Evolutionary conservation across 2,113 vertebrate species (phyloP), one percentile per base, ranked within the genome.

Genomic region (Tauraco erythrolophus): DNA sequence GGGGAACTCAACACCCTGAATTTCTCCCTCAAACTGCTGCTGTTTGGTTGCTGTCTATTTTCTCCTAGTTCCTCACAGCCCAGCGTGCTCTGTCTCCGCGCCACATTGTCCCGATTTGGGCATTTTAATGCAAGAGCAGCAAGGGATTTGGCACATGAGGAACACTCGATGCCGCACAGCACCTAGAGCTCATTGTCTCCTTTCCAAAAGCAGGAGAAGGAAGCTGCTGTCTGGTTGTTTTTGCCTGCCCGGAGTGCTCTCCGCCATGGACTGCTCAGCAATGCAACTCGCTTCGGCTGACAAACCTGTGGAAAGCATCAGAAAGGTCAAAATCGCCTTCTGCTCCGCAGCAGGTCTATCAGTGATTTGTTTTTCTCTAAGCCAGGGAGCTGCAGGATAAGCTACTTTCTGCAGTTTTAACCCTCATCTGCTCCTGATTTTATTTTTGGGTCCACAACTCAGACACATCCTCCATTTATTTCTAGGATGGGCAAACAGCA

Each of bases 111-210:
- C 37, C 1, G 0, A 68, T 72, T 71, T 53, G 31, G 53, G 62
- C 27, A 11, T n/a, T 93, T 88, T 64, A 43, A 65, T 41, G n/a
- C 35, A 72, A 83, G 15, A 91, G 68, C 72, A 74, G 50, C 1
- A 6, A 88, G 33, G 22, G 57, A 77, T 71, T 75, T 81, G 61
- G 37, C 0, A 0, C 15, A 27, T 0, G 1, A 87, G n/a, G 60
- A n/a, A 46, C 23, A 35, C 56, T 41, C 0, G 0, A 54, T 23
- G 70, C 37, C 2, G 0, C 2, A 0, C 35, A 76, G 66, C 75
- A 76, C 89, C 83, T 83, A 81, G 65, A 84, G 28, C 18, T 84
- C 61, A 16, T 23, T 41, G 84, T 57, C 46, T 84, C 31, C n/a
- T 62, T 41, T 19, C 30, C 43, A 27, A 80, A 92, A 72, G 57